A percentile compares a stretch with the other conserved stretches of the same genome.
Evolutionary conservation across 2,888 invertebrate species (phyloP).

Genomic region (Apotomis capreana): DNA sequence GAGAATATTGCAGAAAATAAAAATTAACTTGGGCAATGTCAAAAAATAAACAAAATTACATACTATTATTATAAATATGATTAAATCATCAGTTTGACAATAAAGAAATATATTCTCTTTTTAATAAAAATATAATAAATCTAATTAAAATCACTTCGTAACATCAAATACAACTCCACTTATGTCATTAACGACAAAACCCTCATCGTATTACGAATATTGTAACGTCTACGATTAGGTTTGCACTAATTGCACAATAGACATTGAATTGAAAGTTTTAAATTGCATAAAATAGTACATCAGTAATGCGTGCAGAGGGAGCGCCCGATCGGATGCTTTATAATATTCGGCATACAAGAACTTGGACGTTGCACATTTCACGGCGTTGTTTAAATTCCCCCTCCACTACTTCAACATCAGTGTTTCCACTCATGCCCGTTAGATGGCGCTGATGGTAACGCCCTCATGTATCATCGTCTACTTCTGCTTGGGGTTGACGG

Average conservation of each 20-base stretch:
- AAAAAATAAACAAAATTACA: neutral
- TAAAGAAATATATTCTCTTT: neutral
- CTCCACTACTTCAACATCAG: neutral
- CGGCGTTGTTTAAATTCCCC: neutral
- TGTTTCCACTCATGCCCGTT: slow-evolving; percentile 1
- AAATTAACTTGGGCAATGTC: slow-evolving; percentile 6
- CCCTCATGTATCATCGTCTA: slow-evolving; percentile 44
- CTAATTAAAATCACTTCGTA: neutral
- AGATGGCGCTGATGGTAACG: slow-evolving; percentile 13
- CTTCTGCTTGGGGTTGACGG: slow-evolving; percentile 61
- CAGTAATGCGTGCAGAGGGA: too few species aligned
- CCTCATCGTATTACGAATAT: neutral
- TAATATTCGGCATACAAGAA: too few species aligned
- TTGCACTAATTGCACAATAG: neutral
- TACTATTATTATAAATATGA: neutral
- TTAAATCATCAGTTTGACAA: neutral
- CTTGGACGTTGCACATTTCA: too few species aligned
- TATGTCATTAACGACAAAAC: neutral
- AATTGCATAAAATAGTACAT: neutral
- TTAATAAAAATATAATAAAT: neutral
- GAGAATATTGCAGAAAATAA: neutral
- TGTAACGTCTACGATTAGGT: neutral
- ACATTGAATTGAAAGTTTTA: neutral
- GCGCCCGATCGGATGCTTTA: too few species aligned
- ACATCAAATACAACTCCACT: neutral